phyloP scores from a whole-genome alignment of 2,888 invertebrate genomes.

The Drosophila neotestacea region DNA sequence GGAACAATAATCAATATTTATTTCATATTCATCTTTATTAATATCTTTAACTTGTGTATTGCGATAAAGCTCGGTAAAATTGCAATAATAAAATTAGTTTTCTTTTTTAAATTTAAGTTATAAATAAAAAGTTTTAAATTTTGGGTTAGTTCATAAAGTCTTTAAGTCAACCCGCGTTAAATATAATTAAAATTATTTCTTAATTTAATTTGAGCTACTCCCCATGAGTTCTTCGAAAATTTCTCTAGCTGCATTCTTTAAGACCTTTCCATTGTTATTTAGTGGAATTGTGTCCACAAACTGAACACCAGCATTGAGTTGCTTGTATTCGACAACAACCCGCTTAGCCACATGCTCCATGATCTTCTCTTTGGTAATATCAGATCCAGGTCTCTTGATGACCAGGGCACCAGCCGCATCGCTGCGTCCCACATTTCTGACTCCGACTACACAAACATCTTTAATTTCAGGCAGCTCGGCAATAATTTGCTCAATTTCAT shows the following conservation, averaged over 20 bases:
- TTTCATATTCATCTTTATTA: not conserved
- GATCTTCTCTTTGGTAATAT: slow-evolving; percentile 56
- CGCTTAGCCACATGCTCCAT: slow-evolving; percentile 61
- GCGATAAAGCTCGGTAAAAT: slow-evolving; percentile 11
- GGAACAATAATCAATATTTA: not conserved
- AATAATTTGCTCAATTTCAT: slow-evolving; percentile 77
- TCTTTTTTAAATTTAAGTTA: not conserved
- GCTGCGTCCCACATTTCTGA: slow-evolving; percentile 60
- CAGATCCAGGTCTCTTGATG: slow-evolving; percentile 47
- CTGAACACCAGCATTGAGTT: slow-evolving; percentile 74
- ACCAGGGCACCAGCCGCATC: slow-evolving; percentile 80
- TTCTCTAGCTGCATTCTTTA: slow-evolving; percentile 56
- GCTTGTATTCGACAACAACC: slow-evolving; percentile 67
- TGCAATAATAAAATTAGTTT: not conserved
- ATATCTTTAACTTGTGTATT: not conserved
- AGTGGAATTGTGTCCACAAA: slow-evolving; percentile 72
- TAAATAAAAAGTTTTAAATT: too few relatives aligned
- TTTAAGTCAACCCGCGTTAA: slow-evolving; percentile 1
- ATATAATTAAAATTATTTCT: not conserved
- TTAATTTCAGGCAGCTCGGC: slow-evolving; percentile 68
- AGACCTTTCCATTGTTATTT: slow-evolving; percentile 73
- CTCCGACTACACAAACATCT: slow-evolving; percentile 78
- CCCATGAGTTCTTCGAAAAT: slow-evolving; percentile 46
- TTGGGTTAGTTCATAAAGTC: not conserved
- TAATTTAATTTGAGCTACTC: slow-evolving; percentile 3